Base-by-base conservation (phyloP, 2,797 vertebrate species). In the Peromyscus melanophrys region DNA sequence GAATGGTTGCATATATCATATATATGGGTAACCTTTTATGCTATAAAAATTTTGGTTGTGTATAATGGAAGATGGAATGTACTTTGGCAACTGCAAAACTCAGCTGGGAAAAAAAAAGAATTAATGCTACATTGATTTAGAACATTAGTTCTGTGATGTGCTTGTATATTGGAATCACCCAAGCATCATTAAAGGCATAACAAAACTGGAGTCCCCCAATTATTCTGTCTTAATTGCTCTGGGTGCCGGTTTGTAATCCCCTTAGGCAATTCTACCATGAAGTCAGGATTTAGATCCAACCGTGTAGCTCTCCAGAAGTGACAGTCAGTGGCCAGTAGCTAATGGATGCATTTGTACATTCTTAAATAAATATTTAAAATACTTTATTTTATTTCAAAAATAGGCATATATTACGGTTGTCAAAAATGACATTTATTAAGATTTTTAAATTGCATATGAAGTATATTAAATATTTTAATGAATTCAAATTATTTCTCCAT, bases 131-230 rank as follows among this genome's bases (percentile, higher is more conserved):
- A 4, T 19, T 65, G 34, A 27, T n/a, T 78, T 67, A 75, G 23
- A 67, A 40, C 1, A 81, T 29, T 57, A 49, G 6, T 40, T 86
- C 9, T 49, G 13, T 75, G 49, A 76, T 67, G 23, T 81, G 19
- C 10, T 81, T 75, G 1, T 34, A 2, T 65, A 14, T n/a, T 80
- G 14, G 19, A 96, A 94, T 94, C 87, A 29, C 13, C 69, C 27
- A 11, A 59, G 34, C 78, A 80, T 2, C 46, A 87, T 84, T 87
- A 29, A 81, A 85, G 40, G 12, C 55, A 65, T 43, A 67, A 75
- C 2, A 13, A 21, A 37, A 4, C 1, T n/a, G 31, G 8, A 25
- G 0, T 29, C 19, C 40, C 40, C 34, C 61, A 59, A 17, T n/a
- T 96, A 76, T 67, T 40, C 34, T 67, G 5, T 19, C 16, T 90